Evolutionary conservation across 2,888 invertebrate genomes (phyloP).

Genomic region (Heliconius hortense): DNA sequence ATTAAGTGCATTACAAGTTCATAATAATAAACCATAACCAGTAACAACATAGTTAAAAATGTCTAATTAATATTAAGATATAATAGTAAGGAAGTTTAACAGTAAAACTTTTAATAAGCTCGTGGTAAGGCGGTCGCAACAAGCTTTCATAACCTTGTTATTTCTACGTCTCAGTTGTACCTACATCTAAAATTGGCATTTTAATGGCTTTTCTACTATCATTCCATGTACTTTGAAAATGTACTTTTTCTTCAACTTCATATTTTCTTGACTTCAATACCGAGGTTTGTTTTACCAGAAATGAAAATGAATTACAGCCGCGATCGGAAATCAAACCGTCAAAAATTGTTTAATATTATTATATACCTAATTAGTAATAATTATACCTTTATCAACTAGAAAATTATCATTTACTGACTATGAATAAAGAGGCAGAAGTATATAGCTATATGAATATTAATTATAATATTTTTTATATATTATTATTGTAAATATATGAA

Average conservation of each 20-base stretch:
- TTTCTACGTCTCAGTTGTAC: not conserved
- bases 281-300: not conserved
- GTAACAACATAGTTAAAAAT: conserved; percentile 13
- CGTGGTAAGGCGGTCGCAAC: conserved; percentile 29
- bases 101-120: conserved; percentile 32
- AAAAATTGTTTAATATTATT: no score
- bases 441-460: no score
- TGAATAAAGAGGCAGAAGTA: no score
- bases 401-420: no score
- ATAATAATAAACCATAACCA: not conserved
- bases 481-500: not conserved
- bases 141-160: conserved; percentile 30
- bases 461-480: no score
- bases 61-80: conserved; percentile 7
- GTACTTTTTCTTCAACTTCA: not conserved
- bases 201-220: not conserved
- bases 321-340: not conserved
- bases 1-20: not conserved
- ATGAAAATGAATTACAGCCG: not conserved
- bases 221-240: not conserved
- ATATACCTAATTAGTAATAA: no score
- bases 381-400: no score
- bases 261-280: not conserved
- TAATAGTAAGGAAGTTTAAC: conserved; percentile 26
- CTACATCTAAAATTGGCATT: not conserved